Conservation (phyloP, 1,140 invertebrate species). For the Halesus radiatus region DNA sequence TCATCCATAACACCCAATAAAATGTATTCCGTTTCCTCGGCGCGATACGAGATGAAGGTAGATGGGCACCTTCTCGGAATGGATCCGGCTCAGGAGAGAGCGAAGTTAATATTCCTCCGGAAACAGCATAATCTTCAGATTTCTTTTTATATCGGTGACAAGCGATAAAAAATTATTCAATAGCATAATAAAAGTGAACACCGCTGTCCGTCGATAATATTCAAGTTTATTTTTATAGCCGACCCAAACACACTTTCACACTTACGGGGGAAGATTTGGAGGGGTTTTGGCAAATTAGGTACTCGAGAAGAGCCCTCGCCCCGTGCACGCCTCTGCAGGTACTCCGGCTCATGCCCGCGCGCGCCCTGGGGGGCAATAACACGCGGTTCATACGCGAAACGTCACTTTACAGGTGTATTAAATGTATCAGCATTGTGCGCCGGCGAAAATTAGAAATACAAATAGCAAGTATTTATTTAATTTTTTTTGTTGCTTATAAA, state of each 20-base stretch:
- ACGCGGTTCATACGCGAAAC: too few species aligned
- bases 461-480: too few species aligned
- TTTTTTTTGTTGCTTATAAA: too few species aligned
- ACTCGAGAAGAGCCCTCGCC: neutral
- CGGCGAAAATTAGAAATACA: too few species aligned
- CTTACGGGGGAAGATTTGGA: neutral
- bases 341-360: too few species aligned
- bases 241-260: neutral
- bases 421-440: too few species aligned
- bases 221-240: constrained; percentile 29
- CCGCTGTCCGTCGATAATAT: constrained; percentile 6
- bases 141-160: constrained; percentile 34
- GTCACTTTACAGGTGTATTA: too few species aligned
- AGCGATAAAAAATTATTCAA: constrained; percentile 39
- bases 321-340: too few species aligned
- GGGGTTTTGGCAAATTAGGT: neutral
- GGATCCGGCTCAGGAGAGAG: neutral
- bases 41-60: neutral
- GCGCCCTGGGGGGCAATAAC: too few species aligned
- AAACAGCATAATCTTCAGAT: constrained; percentile 20
- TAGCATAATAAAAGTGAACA: constrained; percentile 13
- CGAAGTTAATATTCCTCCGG: constrained; percentile 2
- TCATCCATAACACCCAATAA: too few species aligned
- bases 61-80: constrained; percentile 2
- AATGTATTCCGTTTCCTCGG: too few species aligned